Conservation (phyloP, 92 coral and sea anemone genomes). For the Phenganax subtilis region DNA sequence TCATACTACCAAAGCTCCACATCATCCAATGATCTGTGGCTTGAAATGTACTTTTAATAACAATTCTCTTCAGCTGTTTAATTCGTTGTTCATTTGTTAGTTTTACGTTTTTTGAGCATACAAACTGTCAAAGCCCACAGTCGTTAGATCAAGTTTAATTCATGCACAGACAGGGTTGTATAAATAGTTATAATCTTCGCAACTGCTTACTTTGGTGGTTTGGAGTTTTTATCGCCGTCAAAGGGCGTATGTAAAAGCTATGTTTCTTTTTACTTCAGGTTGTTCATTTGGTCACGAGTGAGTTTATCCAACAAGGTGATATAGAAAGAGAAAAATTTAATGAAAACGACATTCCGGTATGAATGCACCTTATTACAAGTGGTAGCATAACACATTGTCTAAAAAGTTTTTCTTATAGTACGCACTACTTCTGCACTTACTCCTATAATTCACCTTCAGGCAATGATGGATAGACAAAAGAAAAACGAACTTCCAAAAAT, state of each 20-base stretch:
- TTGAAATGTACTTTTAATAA: too few species aligned
- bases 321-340: constrained; percentile 83
- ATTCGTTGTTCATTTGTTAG: too few species aligned
- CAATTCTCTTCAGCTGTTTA: too few species aligned
- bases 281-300: constrained; percentile 88
- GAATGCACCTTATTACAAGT: not conserved
- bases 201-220: too few species aligned
- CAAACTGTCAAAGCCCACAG: too few species aligned
- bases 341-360: constrained; percentile 34
- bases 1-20: not conserved
- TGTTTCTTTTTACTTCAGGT: constrained; percentile 47
- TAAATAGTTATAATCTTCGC: too few species aligned
- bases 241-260: not conserved
- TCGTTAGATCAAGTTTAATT: too few species aligned
- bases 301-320: constrained; percentile 97
- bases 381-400: not conserved
- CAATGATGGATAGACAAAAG: constrained; percentile 91
- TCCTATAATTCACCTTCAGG: constrained; percentile 45
- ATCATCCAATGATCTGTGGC: not conserved
- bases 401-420: not conserved
- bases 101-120: too few species aligned
- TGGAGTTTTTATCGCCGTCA: too few species aligned
- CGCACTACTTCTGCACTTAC: not conserved
- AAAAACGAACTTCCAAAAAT: constrained; percentile 82
- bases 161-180: too few species aligned